Conservation (phyloP, 1,140 invertebrate species). For the Tetramorium simillimum region DNA sequence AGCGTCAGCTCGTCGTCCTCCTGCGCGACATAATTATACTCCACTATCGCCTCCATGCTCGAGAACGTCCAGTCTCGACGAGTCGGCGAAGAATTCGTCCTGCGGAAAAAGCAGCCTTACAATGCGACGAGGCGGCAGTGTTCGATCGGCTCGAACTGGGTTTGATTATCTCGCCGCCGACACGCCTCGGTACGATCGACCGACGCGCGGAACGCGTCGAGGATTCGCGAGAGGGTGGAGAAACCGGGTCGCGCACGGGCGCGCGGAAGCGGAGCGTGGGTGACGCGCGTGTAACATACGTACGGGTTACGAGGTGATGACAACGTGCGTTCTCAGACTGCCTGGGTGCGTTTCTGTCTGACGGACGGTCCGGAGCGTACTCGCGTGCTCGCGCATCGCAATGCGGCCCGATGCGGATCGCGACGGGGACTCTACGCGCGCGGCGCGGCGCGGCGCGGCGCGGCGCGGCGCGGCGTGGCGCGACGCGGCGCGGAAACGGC, state of each 20-base stretch:
- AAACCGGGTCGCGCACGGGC: slow-evolving; percentile 12
- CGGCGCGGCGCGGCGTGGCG: too few species aligned
- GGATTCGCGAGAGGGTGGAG: background rate
- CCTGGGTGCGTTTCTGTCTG: slow-evolving; percentile 15
- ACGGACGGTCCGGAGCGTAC: background rate
- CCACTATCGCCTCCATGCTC: slow-evolving; percentile 90
- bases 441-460: background rate
- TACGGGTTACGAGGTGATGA: slow-evolving; percentile 48
- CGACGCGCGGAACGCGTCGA: slow-evolving; percentile 4
- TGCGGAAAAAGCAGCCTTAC: slow-evolving; percentile 23
- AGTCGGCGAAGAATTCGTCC: background rate
- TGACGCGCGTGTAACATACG: slow-evolving; percentile 31
- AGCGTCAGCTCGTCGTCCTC: slow-evolving; percentile 94
- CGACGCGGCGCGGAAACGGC: background rate
- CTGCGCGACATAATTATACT: slow-evolving; percentile 93
- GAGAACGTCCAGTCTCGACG: background rate
- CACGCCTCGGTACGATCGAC: slow-evolving; percentile 23
- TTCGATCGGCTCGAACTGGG: slow-evolving; percentile 38
- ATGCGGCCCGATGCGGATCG: background rate
- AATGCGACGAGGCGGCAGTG: slow-evolving; percentile 17
- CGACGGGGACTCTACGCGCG: background rate
- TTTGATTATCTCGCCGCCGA: background rate
- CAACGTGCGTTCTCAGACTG: slow-evolving; percentile 36
- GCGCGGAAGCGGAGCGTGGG: background rate
- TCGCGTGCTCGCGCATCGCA: slow-evolving; percentile 31